Conservation (phyloP, 2,888 invertebrate species). For the Trachelus stipa region DNA sequence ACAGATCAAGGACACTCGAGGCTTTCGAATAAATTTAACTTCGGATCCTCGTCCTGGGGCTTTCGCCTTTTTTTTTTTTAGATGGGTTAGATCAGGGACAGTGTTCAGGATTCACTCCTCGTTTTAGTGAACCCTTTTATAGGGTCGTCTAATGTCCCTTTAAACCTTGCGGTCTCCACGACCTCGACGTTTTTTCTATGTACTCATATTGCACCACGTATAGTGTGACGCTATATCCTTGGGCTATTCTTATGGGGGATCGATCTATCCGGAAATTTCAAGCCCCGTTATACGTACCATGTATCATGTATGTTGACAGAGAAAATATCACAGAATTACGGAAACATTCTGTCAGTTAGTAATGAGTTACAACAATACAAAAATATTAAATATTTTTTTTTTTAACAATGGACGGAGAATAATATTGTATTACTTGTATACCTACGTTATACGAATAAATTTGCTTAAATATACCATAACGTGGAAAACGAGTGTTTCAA, state of each 20-base stretch:
- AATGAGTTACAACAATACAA: neutral
- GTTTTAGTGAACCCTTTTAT: slow-evolving; percentile 19
- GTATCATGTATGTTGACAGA: neutral
- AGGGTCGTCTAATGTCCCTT: slow-evolving; percentile 14
- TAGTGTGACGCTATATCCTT: neutral
- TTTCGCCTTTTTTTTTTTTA: neutral
- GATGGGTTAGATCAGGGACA: neutral
- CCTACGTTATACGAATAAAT: neutral
- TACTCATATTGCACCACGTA: neutral
- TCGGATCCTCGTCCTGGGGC: neutral
- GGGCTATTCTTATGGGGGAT: neutral
- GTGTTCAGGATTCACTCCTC: slow-evolving; percentile 15
- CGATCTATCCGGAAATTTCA: neutral
- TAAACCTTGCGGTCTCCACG: neutral
- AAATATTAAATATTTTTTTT: neutral
- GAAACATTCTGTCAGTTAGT: neutral
- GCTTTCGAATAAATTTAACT: neutral
- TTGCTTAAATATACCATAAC: neutral
- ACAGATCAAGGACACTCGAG: neutral
- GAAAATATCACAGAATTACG: neutral
- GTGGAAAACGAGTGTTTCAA: neutral
- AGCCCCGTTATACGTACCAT: neutral
- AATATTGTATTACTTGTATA: neutral
- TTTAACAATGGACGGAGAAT: neutral
- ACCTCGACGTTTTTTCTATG: neutral